Base-by-base conservation (phyloP, 2,888 invertebrate species). In the Polydrusus cervinus region DNA sequence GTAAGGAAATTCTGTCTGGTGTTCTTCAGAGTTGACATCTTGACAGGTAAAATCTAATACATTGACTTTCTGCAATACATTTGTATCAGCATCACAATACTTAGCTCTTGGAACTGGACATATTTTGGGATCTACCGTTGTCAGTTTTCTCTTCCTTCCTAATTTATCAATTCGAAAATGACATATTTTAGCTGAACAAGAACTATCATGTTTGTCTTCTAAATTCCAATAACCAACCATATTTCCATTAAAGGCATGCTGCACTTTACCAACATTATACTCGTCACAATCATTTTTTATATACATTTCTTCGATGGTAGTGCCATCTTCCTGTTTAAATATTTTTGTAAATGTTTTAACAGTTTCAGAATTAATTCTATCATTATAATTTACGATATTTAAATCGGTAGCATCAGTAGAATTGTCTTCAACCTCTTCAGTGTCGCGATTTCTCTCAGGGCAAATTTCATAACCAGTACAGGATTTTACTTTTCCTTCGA, bases 241-340 rank as follows among this genome's bases (percentile, higher is more conserved):
- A 25, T 5, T 25, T 25, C 5, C 25, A 25, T 25, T 25, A 3
- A 25, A 25, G 25, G 25, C 25, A 25, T 25, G 25, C 25, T 25
- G 1, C 25, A 1, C 25, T 25, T 25, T 25, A 25, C n/a, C n/a
- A n/a, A 25, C 25, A 25, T 25, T 25, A 11, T 40, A 40, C 2
- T 11, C 40, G 3, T 25, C 13, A 13, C 40, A 40, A 40, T 40
- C 40, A 13, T 40, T 1, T 40, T 40, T 43, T n/a, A 43, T 13
- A 43, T n/a, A 43, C 13, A 43, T 43, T 43, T 43, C 43, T 43
- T 43, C 43, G 1, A n/a, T 1, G n/a, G 13, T 13, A 43, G 13
- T 43, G n/a, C n/a, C 43, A 43, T 43, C n/a, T n/a, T 43, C 43
- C n/a, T 43, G 43, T 43, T 43, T 43, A 34, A 34, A 34, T 34